Evolutionary conservation across 2,797 vertebrate genomes (phyloP).

Genomic region (Gila robusta): DNA sequence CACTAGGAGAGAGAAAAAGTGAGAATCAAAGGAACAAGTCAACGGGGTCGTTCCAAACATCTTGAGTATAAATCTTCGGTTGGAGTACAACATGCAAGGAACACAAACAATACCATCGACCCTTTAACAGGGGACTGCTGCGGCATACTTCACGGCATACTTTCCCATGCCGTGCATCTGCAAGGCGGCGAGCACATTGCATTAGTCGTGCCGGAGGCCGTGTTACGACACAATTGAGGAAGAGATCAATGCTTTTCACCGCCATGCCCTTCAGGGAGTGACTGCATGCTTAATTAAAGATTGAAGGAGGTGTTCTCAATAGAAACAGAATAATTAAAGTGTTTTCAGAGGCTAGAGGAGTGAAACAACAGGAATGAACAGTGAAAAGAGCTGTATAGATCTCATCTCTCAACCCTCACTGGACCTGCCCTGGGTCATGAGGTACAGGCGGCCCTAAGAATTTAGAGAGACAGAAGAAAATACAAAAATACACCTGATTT

Average conservation of each 20-base stretch:
- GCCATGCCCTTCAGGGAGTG: conserved; percentile 64
- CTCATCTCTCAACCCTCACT: conserved; percentile 9
- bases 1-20: not conserved
- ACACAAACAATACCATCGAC: conserved; percentile 3
- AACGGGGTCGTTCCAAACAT: conserved; percentile 15
- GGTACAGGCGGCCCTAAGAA: not conserved
- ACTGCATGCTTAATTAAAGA: conserved; percentile 80
- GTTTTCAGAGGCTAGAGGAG: conserved; percentile 16
- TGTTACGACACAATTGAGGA: conserved; percentile 71
- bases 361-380: not conserved
- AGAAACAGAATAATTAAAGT: conserved; percentile 78
- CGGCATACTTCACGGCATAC: not conserved
- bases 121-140: not conserved
- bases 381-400: not conserved
- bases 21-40: conserved; percentile 24
- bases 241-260: conserved; percentile 73
- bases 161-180: conserved; percentile 44
- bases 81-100: not conserved
- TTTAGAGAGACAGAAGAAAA: conserved; percentile 51
- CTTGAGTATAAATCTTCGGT: not conserved
- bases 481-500: conserved; percentile 56
- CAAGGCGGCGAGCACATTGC: conserved; percentile 45
- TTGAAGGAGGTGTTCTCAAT: conserved; percentile 62
- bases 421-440: conserved; percentile 40
- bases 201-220: conserved; percentile 36